These are phyloP conservation scores for Orestias chungarensis DNA, from an alignment of 2,797 vertebrate genomes.

Conservation along the genomic window DNA sequence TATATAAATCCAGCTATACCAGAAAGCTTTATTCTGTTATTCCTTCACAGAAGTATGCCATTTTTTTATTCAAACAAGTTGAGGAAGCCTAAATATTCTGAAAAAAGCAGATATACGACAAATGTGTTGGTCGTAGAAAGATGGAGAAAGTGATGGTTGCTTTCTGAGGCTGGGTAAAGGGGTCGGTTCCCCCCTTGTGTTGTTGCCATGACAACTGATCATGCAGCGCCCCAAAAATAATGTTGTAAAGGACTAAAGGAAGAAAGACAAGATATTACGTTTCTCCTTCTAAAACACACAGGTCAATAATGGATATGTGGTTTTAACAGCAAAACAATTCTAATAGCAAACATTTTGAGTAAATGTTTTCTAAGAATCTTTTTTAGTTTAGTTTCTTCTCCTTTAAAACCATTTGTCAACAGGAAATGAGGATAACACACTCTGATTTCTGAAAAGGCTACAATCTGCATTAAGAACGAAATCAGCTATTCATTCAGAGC, in stretches of 20 bases:
- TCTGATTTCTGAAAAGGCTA: background rate
- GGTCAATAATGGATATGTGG: background rate
- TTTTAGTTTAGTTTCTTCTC: background rate
- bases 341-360: background rate
- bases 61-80: background rate
- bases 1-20: background rate
- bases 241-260: constrained; percentile 13
- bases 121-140: constrained; percentile 17
- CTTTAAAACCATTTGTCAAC: background rate
- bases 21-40: background rate
- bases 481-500: background rate
- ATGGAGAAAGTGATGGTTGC: constrained; percentile 18
- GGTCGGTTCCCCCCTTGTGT: constrained; percentile 53
- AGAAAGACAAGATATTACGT: background rate
- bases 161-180: constrained; percentile 45
- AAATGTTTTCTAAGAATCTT: background rate
- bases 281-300: background rate
- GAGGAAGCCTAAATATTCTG: background rate
- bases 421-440: background rate
- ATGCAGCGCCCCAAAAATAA: constrained; percentile 52
- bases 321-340: background rate
- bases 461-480: constrained; percentile 7
- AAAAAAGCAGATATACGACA: constrained; percentile 2
- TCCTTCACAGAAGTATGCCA: background rate
- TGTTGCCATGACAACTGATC: constrained; percentile 73